A percentile compares a stretch with the other conserved stretches of the same genome.
These are phyloP conservation scores for Hoplostethus mediterraneus DNA, from an alignment of 2,797 vertebrate genomes.

Conservation along the genomic window DNA sequence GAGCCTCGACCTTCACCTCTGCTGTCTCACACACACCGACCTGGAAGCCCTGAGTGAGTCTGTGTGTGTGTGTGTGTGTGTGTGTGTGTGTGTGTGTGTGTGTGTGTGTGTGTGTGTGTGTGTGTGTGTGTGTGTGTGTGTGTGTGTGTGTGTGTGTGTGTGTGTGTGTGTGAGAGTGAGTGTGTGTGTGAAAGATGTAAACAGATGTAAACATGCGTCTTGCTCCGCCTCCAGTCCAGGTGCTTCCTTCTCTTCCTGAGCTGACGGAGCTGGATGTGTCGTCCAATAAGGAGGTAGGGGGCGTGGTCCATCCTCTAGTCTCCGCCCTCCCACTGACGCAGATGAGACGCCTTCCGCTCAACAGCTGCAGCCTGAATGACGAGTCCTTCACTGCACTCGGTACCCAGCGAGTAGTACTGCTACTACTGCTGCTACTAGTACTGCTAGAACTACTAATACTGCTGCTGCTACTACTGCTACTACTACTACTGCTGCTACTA, in stretches of 20 bases:
- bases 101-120: no score
- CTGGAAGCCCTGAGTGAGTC: slow-evolving; percentile 85
- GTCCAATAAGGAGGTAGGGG: slow-evolving; percentile 87
- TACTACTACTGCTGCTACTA: neutral
- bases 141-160: no score
- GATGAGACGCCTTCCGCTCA: slow-evolving; percentile 84
- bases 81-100: no score
- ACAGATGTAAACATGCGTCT: neutral
- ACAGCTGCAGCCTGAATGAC: slow-evolving; percentile 83
- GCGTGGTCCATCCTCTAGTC: slow-evolving; percentile 81
- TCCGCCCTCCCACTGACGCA: slow-evolving; percentile 84
- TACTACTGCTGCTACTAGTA: neutral
- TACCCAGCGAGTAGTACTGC: slow-evolving; percentile 59
- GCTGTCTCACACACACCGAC: slow-evolving; percentile 84
- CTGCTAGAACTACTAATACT: neutral
- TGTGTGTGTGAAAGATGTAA: no score
- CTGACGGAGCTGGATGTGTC: slow-evolving; percentile 89
- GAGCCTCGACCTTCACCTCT: slow-evolving; percentile 88
- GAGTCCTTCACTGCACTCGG: slow-evolving; percentile 86
- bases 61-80: neutral
- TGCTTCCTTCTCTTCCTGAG: slow-evolving; percentile 85
- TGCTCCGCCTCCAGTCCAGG: slow-evolving; percentile 84
- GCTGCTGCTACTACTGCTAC: neutral
- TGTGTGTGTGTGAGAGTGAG: no score
- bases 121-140: no score